Evolutionary conservation across 2,888 invertebrate genomes (phyloP).

Genomic region (Brenthis ino): DNA sequence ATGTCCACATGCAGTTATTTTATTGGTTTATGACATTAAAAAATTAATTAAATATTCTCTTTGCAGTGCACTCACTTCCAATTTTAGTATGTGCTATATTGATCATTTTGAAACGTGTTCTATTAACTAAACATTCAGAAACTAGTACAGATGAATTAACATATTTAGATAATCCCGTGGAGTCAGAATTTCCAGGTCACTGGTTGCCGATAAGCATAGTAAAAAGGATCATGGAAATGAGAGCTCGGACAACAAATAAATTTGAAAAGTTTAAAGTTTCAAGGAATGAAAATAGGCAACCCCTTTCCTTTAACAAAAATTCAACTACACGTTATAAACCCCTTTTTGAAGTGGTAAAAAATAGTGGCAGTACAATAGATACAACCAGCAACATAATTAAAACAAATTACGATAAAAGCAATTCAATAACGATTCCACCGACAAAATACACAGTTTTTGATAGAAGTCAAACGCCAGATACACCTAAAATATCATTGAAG

Average conservation of each 20-base stretch:
- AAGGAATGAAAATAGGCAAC: background rate
- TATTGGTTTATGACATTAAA: background rate
- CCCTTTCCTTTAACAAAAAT: constrained; percentile 1
- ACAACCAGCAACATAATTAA: background rate
- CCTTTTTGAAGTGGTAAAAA: background rate
- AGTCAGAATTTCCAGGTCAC: constrained; percentile 55
- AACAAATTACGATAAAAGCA: background rate
- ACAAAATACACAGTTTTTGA: no score
- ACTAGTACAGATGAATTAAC: constrained; percentile 44
- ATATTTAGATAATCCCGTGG: constrained; percentile 57
- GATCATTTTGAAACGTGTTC: constrained; percentile 41
- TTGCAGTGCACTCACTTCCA: constrained; percentile 52
- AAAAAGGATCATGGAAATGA: constrained; percentile 52
- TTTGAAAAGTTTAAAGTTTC: constrained; percentile 17
- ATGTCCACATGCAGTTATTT: no score
- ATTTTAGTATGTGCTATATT: constrained; percentile 40
- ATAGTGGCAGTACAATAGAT: background rate
- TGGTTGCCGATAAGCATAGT: constrained; percentile 55
- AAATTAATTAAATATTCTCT: constrained; percentile 20
- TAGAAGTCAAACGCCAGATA: no score
- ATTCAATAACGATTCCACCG: no score
- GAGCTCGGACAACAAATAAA: constrained; percentile 40
- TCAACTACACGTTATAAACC: background rate
- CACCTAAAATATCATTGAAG: no score
- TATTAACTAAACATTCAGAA: constrained; percentile 44